Conservation (phyloP, 2,113 vertebrate genomes). For the Stegastes partitus region DNA sequence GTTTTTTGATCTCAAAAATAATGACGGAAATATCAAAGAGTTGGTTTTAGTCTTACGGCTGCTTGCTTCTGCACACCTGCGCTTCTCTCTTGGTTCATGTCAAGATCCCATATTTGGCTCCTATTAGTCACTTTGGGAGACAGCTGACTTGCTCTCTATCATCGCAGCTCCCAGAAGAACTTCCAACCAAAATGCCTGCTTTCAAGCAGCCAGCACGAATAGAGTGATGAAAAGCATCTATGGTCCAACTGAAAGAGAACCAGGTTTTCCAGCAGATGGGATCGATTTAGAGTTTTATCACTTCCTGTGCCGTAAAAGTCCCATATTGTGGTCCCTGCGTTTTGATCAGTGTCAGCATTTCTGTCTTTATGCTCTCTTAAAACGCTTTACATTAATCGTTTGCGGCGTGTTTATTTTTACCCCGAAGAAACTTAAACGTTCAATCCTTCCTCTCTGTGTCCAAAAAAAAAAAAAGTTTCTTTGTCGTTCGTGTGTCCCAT, state of each 20-base stretch:
- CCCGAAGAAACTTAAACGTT: slow-evolving; percentile 17
- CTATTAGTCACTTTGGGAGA: slow-evolving; percentile 22
- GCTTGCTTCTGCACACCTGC: not conserved
- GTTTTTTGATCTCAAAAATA: not conserved
- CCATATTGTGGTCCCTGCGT: slow-evolving; percentile 68
- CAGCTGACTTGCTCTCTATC: slow-evolving; percentile 33
- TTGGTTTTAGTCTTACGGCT: not conserved
- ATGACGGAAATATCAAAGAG: not conserved
- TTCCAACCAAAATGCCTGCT: slow-evolving; percentile 38
- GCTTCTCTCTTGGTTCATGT: slow-evolving; percentile 21
- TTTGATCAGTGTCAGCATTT: slow-evolving; percentile 80
- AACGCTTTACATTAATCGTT: slow-evolving; percentile 59
- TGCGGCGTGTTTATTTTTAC: slow-evolving; percentile 31
- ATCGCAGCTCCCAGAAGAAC: slow-evolving; percentile 31
- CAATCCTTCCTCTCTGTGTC: not conserved
- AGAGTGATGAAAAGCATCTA: slow-evolving; percentile 40
- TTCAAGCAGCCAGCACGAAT: slow-evolving; percentile 30
- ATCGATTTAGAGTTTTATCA: slow-evolving; percentile 83
- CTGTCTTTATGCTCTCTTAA: slow-evolving; percentile 60
- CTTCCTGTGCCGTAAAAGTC: slow-evolving; percentile 81
- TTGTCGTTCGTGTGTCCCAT: too few species aligned
- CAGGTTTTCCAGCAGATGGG: slow-evolving; percentile 82
- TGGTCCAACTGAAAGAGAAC: slow-evolving; percentile 47
- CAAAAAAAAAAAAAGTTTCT: too few species aligned
- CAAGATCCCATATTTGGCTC: slow-evolving; percentile 18